Base-by-base conservation (phyloP, 2,113 vertebrate species). In the Strigops habroptila region DNA sequence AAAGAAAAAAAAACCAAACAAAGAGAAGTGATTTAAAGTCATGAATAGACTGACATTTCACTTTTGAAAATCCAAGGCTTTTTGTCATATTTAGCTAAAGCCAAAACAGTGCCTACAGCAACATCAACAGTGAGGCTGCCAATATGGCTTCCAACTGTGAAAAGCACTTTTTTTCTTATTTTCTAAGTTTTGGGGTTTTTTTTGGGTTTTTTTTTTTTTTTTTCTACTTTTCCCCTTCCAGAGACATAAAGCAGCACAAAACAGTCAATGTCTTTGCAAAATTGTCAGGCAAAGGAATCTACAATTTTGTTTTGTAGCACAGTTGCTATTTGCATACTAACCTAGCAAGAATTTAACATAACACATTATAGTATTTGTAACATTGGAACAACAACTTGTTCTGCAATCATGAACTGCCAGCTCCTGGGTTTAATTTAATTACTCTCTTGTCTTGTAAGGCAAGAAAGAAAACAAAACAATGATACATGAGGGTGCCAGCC, bases 51-150 rank as follows among this genome's bases (percentile, higher is more conserved):
- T 69, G 28, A 95, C 81, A 94, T 91, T 67, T 89, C 23, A 75
- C 35, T 85, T 85, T 8, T 46, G 18, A 73, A 91, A 92, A 82
- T 41, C 27, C 28, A 48, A 69, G 30, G 37, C 85, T 82, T 83
- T 49, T 92, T 49, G 31, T 81, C 67, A 46, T 80, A 91, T 92
- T 95, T 90, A 87, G 67, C 59, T 87, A 91, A 95, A 17, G 63
- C n/a, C 1, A 16, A 91, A 89, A 76, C 5, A 30, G 39, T 73
- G 53, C 73, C 73, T 89, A 43, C 73, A 82, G 83, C 23, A 82
- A 92, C 35, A 95, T 70, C 41, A 92, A 64, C 83, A 91, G 18
- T 7, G 49, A 85, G 37, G 57, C 67, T 77, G 93, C 89, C 87
- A 94, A 49, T 51, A 90, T 7, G 49, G 33, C 11, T 71, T 82